Evolutionary conservation across 2,888 invertebrate genomes (phyloP), one percentile per base, ranked within the genome.

Genomic region (Nemotelus pantherinus): DNA sequence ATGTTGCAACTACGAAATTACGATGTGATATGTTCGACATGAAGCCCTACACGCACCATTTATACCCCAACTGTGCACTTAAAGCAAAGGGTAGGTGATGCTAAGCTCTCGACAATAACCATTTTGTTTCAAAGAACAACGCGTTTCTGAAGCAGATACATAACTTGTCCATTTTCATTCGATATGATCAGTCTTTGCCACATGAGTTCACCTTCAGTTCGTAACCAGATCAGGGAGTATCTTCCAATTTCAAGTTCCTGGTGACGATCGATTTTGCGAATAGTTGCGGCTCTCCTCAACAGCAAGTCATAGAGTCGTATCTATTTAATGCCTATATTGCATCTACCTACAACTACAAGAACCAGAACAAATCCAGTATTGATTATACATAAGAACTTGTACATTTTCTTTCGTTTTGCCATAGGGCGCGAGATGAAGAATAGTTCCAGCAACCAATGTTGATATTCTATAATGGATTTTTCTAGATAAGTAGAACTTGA

Each of bases 1-100:
- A 65, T 76, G 67, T 76, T 67, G 76, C 68, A 76, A 76, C 76
- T 76, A 68, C 58, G 76, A 76, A 76, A 67, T 58, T 57, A 47
- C 67, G 57, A 44, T 57, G n/a, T 47, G 65, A 39, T 68, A 57
- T 76, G 76, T 68, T 55, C 53, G 57, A 41, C 44, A 67, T 39
- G 67, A 57, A 44, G 45, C 53, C 76, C 67, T 67, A 76, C 76
- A 57, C 67, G 39, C 58, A 45, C 39, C 67, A 67, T 76, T 67
- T 76, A 76, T 76, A 76, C 65, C 25, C 41, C 7, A 70, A 50
- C 68, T 53, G 70, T 55, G 53, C 43, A 10, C 70, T 70, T 41
- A 5, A 47, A 3, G 72, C 9, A 72, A 47, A 25, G 25, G 25
- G 25, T 25, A 25, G 25, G 25, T 25, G 25, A 25, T 25, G 25